Conservation (phyloP, 2,888 invertebrate species). For the Anaspis maculata region DNA sequence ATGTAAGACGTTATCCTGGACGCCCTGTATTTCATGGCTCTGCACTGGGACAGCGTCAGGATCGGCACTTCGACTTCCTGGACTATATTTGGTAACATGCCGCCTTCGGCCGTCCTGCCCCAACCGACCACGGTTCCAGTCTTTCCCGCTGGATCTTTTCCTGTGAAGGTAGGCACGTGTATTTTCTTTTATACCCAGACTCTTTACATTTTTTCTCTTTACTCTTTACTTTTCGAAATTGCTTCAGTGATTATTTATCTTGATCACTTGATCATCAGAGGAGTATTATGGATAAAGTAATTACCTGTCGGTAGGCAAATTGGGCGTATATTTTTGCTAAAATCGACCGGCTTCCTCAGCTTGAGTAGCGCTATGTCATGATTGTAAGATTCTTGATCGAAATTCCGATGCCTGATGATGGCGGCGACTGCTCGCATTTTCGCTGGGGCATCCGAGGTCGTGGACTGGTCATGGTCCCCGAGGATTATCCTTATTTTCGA, state of each 20-base stretch:
- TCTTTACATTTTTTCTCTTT: too few relatives aligned
- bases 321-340: constrained; percentile 66
- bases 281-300: too few relatives aligned
- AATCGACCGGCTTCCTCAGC: constrained; percentile 67
- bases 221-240: too few relatives aligned
- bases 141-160: constrained; percentile 59
- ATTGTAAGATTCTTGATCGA: constrained; percentile 78
- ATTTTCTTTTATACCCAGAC: too few relatives aligned
- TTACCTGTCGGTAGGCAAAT: constrained; percentile 69
- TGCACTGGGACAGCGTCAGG: constrained; percentile 66
- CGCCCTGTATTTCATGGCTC: constrained; percentile 76
- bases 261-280: too few relatives aligned
- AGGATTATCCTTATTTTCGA: constrained; percentile 76
- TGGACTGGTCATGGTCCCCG: constrained; percentile 77
- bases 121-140: constrained; percentile 77
- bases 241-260: neutral
- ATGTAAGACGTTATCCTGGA: constrained; percentile 75
- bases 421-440: constrained; percentile 75
- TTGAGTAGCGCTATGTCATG: constrained; percentile 77
- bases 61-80: constrained; percentile 83
- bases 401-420: constrained; percentile 71
- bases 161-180: constrained; percentile 37
- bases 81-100: constrained; percentile 66
- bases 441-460: constrained; percentile 67
- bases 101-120: constrained; percentile 78